phyloP scores from a whole-genome alignment of 2,113 vertebrate species.

The Mola mola region DNA sequence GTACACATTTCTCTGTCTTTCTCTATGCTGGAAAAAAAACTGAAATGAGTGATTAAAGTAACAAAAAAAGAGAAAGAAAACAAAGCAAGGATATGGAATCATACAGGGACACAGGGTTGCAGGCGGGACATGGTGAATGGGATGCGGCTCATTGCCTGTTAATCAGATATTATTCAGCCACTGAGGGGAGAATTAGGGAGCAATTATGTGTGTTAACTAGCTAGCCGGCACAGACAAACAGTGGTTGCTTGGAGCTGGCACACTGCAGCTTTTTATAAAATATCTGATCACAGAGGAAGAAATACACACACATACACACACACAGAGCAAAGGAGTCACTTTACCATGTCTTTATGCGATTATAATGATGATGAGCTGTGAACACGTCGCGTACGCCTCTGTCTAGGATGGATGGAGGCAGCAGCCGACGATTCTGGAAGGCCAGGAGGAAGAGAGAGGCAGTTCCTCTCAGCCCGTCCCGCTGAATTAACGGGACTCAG shows the following conservation, averaged over 20 bases:
- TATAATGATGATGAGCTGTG: conserved; percentile 52
- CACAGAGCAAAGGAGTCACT: no score
- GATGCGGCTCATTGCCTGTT: conserved; percentile 72
- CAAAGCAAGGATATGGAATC: neutral
- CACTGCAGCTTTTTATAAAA: conserved; percentile 19
- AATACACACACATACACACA: neutral
- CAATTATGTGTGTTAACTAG: conserved; percentile 67
- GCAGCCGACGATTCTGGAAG: no score
- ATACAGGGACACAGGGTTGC: neutral
- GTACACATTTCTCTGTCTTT: no score
- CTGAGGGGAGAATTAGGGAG: conserved; percentile 68
- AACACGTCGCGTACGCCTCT: conserved; percentile 6
- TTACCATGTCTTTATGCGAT: no score
- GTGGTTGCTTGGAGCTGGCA: conserved; percentile 45
- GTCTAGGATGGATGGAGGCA: no score
- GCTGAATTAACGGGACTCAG: conserved; percentile 69
- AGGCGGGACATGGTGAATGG: conserved; percentile 33
- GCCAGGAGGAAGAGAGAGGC: no score
- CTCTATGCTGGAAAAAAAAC: no score
- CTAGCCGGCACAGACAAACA: conserved; percentile 56
- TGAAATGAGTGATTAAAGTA: no score
- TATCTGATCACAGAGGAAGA: conserved; percentile 30
- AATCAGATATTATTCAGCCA: conserved; percentile 67
- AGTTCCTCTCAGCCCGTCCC: conserved; percentile 22
- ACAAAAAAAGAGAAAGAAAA: conserved; percentile 5